These are phyloP conservation scores for Meloidogyne exigua DNA, from an alignment of 1,140 invertebrate species.

Conservation along the genomic window DNA sequence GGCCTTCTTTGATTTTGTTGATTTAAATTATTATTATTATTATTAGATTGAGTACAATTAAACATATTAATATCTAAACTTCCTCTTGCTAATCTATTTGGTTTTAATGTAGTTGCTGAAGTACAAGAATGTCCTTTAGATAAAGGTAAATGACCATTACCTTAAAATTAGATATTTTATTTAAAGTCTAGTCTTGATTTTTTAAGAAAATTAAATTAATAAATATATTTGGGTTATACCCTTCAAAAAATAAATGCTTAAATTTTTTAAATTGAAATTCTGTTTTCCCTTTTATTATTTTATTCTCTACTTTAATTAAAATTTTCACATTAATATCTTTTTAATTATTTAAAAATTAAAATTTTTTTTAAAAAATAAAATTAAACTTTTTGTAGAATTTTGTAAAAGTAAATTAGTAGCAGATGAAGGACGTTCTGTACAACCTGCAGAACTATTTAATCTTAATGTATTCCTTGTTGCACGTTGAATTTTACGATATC, in stretches of 20 bases:
- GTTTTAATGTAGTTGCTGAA: background rate
- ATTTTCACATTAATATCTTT: too few relatives aligned
- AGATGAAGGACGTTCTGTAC: conserved; percentile 20
- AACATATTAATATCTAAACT: conserved; percentile 1
- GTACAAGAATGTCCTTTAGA: background rate
- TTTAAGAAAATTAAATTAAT: too few relatives aligned
- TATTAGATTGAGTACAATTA: background rate
- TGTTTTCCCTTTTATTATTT: too few relatives aligned
- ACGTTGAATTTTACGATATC: conserved; percentile 39
- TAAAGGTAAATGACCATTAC: background rate
- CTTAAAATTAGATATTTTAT: too few relatives aligned
- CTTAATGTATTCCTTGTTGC: conserved; percentile 43
- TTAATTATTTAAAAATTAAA: too few relatives aligned
- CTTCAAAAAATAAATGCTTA: too few relatives aligned
- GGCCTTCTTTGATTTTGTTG: background rate
- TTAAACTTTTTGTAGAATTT: background rate
- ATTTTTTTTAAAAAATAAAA: too few relatives aligned
- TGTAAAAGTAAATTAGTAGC: background rate
- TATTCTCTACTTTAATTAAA: too few relatives aligned
- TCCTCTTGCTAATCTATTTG: conserved; percentile 4
- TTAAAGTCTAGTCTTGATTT: too few relatives aligned
- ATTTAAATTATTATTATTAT: background rate
- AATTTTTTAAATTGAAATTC: too few relatives aligned
- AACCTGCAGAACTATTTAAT: conserved; percentile 10
- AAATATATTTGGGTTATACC: too few relatives aligned